Evolutionary conservation across 2,888 invertebrate genomes (phyloP), one percentile per base, ranked within the genome.

Genomic region (Pediacus dermestoides): DNA sequence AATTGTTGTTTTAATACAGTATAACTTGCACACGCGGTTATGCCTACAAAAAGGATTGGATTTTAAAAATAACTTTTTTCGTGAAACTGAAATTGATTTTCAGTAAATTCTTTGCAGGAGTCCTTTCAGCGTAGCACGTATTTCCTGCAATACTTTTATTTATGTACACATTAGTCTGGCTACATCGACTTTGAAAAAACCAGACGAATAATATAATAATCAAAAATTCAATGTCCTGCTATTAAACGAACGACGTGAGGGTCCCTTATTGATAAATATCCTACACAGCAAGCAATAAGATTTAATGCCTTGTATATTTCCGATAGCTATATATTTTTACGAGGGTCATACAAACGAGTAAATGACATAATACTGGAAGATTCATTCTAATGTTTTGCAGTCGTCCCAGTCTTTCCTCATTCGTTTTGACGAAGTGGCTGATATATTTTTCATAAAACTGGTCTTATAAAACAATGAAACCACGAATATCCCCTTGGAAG

Each of bases 1-100:
- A 37, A 47, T 44, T 42, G 39, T 33, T 38, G 39, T 44, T 41
- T 37, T n/a, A n/a, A n/a, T n/a, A n/a, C n/a, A n/a, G n/a, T n/a
- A n/a, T n/a, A n/a, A n/a, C n/a, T n/a, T n/a, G n/a, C n/a, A n/a
- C n/a, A n/a, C n/a, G n/a, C n/a, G n/a, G n/a, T n/a, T n/a, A n/a
- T n/a, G n/a, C n/a, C n/a, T n/a, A n/a, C n/a, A n/a, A n/a, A n/a
- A n/a, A n/a, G n/a, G n/a, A n/a, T n/a, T n/a, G n/a, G n/a, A n/a
- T n/a, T n/a, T n/a, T n/a, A n/a, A n/a, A n/a, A n/a, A n/a, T n/a
- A n/a, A n/a, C n/a, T n/a, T n/a, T n/a, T n/a, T n/a, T n/a, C n/a
- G n/a, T n/a, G n/a, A n/a, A n/a, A n/a, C n/a, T n/a, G n/a, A n/a
- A n/a, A n/a, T n/a, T n/a, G n/a, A n/a, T n/a, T n/a, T n/a, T n/a